phyloP scores from a whole-genome alignment of 1,140 invertebrate genomes.

The Lasioglossum albipes region DNA sequence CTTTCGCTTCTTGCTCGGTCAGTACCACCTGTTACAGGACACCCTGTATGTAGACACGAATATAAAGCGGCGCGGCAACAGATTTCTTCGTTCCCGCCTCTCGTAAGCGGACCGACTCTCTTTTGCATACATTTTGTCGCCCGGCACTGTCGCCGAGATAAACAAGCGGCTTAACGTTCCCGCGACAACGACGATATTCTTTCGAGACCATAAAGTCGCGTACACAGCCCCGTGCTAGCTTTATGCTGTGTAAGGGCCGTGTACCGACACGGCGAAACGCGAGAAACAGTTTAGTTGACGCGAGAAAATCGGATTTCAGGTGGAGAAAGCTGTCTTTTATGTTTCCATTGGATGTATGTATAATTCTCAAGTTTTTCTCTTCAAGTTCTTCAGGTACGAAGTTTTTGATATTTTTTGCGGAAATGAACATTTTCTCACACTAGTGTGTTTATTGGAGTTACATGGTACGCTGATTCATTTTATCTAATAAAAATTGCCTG shows the following conservation, averaged over 20 bases:
- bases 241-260: not conserved
- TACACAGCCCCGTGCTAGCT: not conserved
- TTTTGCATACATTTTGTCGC: slow-evolving; percentile 28
- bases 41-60: not conserved
- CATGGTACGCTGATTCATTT: no score
- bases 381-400: no score
- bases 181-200: slow-evolving; percentile 25
- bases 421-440: no score
- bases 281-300: not conserved
- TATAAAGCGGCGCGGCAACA: slow-evolving; percentile 4
- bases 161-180: slow-evolving; percentile 31
- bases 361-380: no score
- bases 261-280: not conserved
- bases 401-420: no score
- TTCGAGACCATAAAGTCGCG: slow-evolving; percentile 14
- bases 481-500: no score
- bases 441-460: no score
- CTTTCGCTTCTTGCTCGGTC: not conserved
- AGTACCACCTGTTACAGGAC: slow-evolving; percentile 1
- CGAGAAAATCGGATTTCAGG: not conserved
- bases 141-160: slow-evolving; percentile 6
- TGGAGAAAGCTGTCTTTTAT: not conserved
- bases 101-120: not conserved
- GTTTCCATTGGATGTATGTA: no score
- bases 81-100: not conserved